Percentiles rank a stretch among this genome's conserved stretches.
These are phyloP conservation scores for Helicoverpa zea DNA, from an alignment of 1,140 invertebrate species.

Conservation along the genomic window DNA sequence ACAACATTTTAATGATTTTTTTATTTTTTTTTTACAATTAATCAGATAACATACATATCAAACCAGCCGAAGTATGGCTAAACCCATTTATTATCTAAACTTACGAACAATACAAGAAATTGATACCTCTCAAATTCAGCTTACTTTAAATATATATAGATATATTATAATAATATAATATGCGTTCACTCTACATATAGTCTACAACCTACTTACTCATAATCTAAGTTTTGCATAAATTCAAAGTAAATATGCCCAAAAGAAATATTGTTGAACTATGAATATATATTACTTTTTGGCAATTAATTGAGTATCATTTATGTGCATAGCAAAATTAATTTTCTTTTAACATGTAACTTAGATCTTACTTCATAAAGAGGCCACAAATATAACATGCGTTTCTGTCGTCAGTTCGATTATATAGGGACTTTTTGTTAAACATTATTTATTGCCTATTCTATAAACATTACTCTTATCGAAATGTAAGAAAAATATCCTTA, in stretches of 20 bases:
- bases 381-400: constrained; percentile 87
- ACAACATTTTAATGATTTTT: constrained; percentile 80
- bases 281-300: constrained; percentile 87
- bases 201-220: constrained; percentile 86
- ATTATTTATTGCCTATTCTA: constrained; percentile 84
- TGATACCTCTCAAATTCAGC: constrained; percentile 86
- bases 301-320: constrained; percentile 87
- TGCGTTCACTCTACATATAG: constrained; percentile 86
- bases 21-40: constrained; percentile 86
- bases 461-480: constrained; percentile 83
- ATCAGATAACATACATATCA: constrained; percentile 87
- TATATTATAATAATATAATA: constrained; percentile 81
- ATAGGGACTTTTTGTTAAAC: constrained; percentile 86
- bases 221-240: constrained; percentile 86
- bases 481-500: constrained; percentile 86
- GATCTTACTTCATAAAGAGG: constrained; percentile 86
- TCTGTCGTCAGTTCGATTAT: constrained; percentile 86
- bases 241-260: constrained; percentile 87
- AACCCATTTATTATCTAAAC: constrained; percentile 87
- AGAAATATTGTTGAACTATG: constrained; percentile 87
- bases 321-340: constrained; percentile 87
- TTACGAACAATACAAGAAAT: constrained; percentile 87
- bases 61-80: constrained; percentile 87
- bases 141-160: constrained; percentile 85
- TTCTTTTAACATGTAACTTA: constrained; percentile 86